These are phyloP conservation scores for Phengaris arion DNA, from an alignment of 2,888 invertebrate species.

Conservation along the genomic window DNA sequence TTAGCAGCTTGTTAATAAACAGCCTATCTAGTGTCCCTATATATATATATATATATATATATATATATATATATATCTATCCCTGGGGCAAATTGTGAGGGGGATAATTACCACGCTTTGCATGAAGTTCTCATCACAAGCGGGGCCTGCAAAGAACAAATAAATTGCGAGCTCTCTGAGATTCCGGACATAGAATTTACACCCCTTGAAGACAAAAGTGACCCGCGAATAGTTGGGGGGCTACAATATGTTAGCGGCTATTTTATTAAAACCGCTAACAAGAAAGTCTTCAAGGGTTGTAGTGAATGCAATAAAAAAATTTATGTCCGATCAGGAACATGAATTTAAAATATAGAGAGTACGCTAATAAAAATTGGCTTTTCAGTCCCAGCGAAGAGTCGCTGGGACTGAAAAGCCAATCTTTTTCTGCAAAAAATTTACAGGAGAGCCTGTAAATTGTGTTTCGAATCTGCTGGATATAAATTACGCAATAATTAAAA, in stretches of 20 bases:
- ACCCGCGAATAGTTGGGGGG: constrained; percentile 32
- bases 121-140: constrained; percentile 25
- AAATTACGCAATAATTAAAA: constrained; percentile 22
- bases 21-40: constrained; percentile 39
- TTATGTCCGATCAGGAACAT: too few relatives aligned
- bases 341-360: constrained; percentile 32
- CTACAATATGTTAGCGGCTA: constrained; percentile 38
- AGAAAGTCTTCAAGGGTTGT: constrained; percentile 37
- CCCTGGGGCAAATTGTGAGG: constrained; percentile 39
- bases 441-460: too few relatives aligned
- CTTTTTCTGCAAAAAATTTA: too few relatives aligned
- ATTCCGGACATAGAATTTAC: too few relatives aligned
- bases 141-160: constrained; percentile 15
- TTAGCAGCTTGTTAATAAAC: constrained; percentile 35
- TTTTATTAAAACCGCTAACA: constrained; percentile 35
- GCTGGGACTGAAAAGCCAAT: too few relatives aligned
- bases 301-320: constrained; percentile 32
- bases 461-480: constrained; percentile 31
- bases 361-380: constrained; percentile 29
- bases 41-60: too few relatives aligned
- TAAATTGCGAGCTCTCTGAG: too few relatives aligned
- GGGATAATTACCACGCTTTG: constrained; percentile 30
- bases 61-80: too few relatives aligned
- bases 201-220: constrained; percentile 32
- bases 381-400: constrained; percentile 32